Evolutionary conservation across 2,113 vertebrate genomes (phyloP).

Genomic region (Myotis davidii): DNA sequence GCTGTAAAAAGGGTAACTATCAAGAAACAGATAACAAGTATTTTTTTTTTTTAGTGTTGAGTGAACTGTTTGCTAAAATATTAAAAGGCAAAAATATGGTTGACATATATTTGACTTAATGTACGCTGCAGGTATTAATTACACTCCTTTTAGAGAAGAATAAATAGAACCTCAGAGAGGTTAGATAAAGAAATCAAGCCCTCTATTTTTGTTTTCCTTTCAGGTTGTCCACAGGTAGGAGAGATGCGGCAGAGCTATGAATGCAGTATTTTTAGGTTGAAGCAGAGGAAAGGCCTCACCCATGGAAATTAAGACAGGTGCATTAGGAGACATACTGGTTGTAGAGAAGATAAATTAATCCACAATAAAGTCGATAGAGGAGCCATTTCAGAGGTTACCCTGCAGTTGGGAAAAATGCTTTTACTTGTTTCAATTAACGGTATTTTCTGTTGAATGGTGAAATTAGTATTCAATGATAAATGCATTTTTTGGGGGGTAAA

Average conservation of each 20-base stretch:
- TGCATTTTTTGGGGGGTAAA: not conserved
- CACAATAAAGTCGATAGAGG: not conserved
- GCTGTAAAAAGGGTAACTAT: not conserved
- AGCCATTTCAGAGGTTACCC: not conserved
- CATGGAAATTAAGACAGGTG: not conserved
- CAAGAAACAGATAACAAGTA: not conserved
- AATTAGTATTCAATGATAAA: conserved; percentile 56
- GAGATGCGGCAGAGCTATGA: not conserved
- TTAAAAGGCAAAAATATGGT: not conserved
- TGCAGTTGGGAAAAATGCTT: conserved; percentile 25
- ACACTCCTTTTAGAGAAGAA: not conserved
- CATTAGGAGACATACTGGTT: not conserved
- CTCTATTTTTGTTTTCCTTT: not conserved
- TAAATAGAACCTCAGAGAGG: not conserved
- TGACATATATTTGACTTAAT: not conserved
- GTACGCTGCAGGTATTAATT: not conserved
- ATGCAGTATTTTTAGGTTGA: not conserved
- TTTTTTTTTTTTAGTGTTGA: not conserved
- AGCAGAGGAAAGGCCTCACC: not conserved
- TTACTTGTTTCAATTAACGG: conserved; percentile 36
- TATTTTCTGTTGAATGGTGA: conserved; percentile 43
- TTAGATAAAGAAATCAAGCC: not conserved
- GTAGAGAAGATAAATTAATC: conserved; percentile 12
- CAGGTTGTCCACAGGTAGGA: not conserved
- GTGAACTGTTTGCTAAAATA: conserved; percentile 30